Conservation (phyloP, 2,113 vertebrate species). For the Chaetorhynchus papuensis region DNA sequence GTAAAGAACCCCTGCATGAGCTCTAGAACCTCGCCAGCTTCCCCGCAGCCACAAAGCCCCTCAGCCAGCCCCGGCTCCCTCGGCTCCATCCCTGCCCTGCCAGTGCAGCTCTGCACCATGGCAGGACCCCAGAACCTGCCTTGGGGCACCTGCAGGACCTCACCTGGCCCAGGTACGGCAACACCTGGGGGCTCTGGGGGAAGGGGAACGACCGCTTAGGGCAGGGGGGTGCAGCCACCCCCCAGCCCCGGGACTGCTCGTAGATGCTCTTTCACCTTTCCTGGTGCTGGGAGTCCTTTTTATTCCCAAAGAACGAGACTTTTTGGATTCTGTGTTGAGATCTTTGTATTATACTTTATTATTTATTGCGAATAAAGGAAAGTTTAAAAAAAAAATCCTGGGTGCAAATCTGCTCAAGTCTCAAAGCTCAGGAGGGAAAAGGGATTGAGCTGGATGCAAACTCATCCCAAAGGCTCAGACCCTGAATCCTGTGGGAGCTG, state of each 20-base stretch:
- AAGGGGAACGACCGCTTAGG: not conserved
- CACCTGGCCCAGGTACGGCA: not conserved
- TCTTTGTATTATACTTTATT: slow-evolving; percentile 42
- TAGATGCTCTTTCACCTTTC: slow-evolving; percentile 11
- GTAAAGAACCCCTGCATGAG: not conserved
- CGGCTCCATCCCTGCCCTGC: not conserved
- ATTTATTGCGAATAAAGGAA: slow-evolving; percentile 65
- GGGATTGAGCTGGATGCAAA: not conserved
- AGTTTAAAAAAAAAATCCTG: not conserved
- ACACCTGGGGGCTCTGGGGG: not conserved
- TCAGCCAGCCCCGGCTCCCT: not conserved
- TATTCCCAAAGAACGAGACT: not conserved
- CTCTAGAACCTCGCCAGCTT: not conserved
- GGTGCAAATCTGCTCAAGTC: not conserved
- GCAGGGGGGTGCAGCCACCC: not conserved
- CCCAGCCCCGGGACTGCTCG: not conserved
- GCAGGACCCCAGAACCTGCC: not conserved
- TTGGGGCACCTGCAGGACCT: not conserved
- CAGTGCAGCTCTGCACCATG: not conserved
- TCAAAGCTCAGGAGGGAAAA: not conserved
- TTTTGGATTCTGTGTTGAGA: not conserved
- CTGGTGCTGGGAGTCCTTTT: not conserved
- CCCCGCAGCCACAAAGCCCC: not conserved
- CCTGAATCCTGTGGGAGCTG: not conserved
- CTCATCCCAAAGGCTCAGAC: not conserved